Evolutionary conservation across 2,888 invertebrate genomes (phyloP).

Genomic region (Cotesia congregata): DNA sequence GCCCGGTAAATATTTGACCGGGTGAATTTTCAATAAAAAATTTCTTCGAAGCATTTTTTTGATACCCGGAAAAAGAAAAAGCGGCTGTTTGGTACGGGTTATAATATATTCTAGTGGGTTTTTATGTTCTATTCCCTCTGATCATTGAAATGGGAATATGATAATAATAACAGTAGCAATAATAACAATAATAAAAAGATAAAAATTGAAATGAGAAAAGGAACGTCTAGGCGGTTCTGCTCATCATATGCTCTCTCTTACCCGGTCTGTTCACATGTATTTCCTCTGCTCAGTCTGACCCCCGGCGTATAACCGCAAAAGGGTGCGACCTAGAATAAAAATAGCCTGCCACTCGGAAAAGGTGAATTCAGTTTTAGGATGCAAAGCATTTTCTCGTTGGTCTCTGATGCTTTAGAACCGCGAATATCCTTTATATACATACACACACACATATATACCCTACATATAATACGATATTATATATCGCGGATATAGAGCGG

Average conservation of each 20-base stretch:
- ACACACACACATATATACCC: no score
- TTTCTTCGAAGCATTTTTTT: neutral
- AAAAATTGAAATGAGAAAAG: constrained; percentile 16
- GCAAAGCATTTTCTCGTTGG: constrained; percentile 49
- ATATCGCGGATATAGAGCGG: constrained; percentile 11
- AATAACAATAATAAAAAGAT: constrained; percentile 1
- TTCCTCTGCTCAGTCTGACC: constrained; percentile 13
- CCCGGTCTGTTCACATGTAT: constrained; percentile 2
- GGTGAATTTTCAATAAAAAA: neutral
- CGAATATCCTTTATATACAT: neutral
- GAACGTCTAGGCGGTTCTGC: neutral
- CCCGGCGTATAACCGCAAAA: constrained; percentile 26
- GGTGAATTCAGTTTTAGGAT: constrained; percentile 50
- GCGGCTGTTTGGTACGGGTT: neutral
- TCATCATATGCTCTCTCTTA: constrained; percentile 15
- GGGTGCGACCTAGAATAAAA: constrained; percentile 41
- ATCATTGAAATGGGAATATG: neutral
- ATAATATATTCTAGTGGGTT: neutral
- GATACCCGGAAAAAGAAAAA: neutral
- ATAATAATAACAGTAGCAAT: neutral
- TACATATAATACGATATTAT: neutral
- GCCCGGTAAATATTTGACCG: neutral
- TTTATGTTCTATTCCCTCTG: neutral
- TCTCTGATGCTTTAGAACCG: neutral
- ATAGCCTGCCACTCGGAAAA: constrained; percentile 53